These are phyloP conservation scores for Noctuana brunneofusca DNA, from an alignment of 2,888 invertebrate genomes.

Conservation along the genomic window DNA sequence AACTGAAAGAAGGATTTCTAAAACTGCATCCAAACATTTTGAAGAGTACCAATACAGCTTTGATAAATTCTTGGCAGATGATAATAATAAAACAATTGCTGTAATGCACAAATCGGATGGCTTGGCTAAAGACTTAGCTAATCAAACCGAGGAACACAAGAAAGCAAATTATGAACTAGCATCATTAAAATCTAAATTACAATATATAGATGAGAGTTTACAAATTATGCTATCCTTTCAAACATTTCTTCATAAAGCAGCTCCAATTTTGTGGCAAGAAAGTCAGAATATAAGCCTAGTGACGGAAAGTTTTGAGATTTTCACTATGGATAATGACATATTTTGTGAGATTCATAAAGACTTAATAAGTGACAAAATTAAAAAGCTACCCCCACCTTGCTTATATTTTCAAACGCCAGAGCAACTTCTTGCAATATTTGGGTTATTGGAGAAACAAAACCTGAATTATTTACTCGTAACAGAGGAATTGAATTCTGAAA, in stretches of 20 bases:
- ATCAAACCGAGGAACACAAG: slow-evolving; percentile 69
- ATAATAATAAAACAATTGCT: slow-evolving; percentile 73
- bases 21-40: slow-evolving; percentile 65
- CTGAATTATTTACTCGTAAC: slow-evolving; percentile 72
- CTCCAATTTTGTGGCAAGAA: slow-evolving; percentile 72
- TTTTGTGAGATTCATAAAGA: slow-evolving; percentile 57
- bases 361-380: slow-evolving; percentile 52
- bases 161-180: slow-evolving; percentile 69
- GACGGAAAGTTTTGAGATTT: slow-evolving; percentile 56
- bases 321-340: slow-evolving; percentile 61
- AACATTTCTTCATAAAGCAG: slow-evolving; percentile 68
- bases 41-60: slow-evolving; percentile 73
- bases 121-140: slow-evolving; percentile 64
- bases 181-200: slow-evolving; percentile 69
- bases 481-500: slow-evolving; percentile 67
- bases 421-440: slow-evolving; percentile 63
- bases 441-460: slow-evolving; percentile 70
- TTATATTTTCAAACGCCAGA: slow-evolving; percentile 69
- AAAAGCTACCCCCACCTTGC: slow-evolving; percentile 56
- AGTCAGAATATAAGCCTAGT: slow-evolving; percentile 57
- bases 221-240: slow-evolving; percentile 71
- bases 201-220: slow-evolving; percentile 71
- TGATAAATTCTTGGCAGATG: slow-evolving; percentile 73
- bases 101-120: slow-evolving; percentile 74
- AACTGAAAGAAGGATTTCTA: slow-evolving; percentile 63